phyloP scores from a whole-genome alignment of 1,140 invertebrate genomes.

The Platorchestia sp. region DNA sequence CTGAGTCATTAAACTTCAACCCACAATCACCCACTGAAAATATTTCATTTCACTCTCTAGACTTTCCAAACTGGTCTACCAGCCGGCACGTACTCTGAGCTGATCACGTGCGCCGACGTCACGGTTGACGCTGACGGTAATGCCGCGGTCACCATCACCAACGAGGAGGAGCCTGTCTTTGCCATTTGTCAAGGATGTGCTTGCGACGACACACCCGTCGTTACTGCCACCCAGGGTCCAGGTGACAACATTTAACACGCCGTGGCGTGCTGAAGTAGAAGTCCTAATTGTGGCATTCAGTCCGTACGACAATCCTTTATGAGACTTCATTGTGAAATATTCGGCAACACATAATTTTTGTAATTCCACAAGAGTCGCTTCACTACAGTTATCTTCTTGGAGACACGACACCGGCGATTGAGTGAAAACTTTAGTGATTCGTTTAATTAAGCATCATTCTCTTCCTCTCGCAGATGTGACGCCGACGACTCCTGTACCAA shows the following conservation, averaged over 20 bases:
- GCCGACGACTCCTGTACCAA: conserved; percentile 50
- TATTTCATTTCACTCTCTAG: background rate
- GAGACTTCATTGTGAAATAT: no score
- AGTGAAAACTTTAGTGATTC: no score
- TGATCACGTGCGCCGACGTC: conserved; percentile 81
- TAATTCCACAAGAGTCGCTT: no score
- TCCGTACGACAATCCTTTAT: no score
- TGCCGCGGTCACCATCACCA: conserved; percentile 64
- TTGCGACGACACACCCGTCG: conserved; percentile 61
- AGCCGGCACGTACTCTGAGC: conserved; percentile 86
- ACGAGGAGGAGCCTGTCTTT: conserved; percentile 68
- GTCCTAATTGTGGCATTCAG: no score
- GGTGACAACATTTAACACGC: conserved; percentile 12
- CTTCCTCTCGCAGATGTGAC: background rate
- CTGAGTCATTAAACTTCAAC: no score
- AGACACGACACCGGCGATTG: no score
- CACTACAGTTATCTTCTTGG: no score
- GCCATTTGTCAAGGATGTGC: conserved; percentile 68
- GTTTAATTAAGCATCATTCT: no score
- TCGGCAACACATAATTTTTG: no score
- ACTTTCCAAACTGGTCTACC: conserved; percentile 79
- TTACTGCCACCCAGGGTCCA: conserved; percentile 61
- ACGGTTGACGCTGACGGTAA: conserved; percentile 70
- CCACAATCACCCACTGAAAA: no score
- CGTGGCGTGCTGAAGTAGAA: no score